Evolutionary conservation across 2,113 vertebrate species (phyloP), one percentile per base, ranked within the genome.

Genomic region (Athene cunicularia): DNA sequence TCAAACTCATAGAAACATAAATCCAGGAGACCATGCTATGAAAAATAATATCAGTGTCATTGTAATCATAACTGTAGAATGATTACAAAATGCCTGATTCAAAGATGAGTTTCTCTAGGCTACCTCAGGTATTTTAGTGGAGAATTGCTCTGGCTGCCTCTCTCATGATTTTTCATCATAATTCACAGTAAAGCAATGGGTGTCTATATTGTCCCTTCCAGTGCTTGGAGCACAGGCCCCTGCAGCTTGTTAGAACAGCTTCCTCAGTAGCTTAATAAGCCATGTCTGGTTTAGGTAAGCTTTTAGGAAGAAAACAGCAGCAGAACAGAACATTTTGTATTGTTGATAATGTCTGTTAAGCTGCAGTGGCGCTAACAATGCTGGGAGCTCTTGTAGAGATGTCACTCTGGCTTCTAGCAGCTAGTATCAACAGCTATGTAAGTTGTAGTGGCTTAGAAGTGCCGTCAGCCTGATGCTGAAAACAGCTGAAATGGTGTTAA

Each of bases 381-480:
- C 96, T 88, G 96, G 95, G 75, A 96, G 93, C 90, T 67, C 88
- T 80, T 15, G 53, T 47, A n/a, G 90, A 74, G 85, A 70, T 92
- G 93, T 96, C 92, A 86, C 55, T 83, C 22, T 1, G 2, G 88
- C 55, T 96, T 83, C 81, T 76, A 90, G 87, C 81, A 88, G 70
- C 67, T 49, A 45, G 24, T 64, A 68, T 68, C 95, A 93, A 10
- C 66, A 21, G 3, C 7, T 9, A 4, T 17, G 74, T 89, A 70
- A 96, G 45, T 4, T 53, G 62, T 27, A 70, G 77, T 62, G 88
- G 71, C 82, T 80, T 74, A 39, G 37, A 67, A 93, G 37, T 11
- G 74, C 85, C 2, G 0, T 58, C 92, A 94, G 74, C 93, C 45
- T 70, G 39, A 8, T 1, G 35, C 39, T 87, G 86, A 50, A 27